phyloP scores from a whole-genome alignment of 1,140 invertebrate species.

The Pogonomyrmex barbatus region DNA sequence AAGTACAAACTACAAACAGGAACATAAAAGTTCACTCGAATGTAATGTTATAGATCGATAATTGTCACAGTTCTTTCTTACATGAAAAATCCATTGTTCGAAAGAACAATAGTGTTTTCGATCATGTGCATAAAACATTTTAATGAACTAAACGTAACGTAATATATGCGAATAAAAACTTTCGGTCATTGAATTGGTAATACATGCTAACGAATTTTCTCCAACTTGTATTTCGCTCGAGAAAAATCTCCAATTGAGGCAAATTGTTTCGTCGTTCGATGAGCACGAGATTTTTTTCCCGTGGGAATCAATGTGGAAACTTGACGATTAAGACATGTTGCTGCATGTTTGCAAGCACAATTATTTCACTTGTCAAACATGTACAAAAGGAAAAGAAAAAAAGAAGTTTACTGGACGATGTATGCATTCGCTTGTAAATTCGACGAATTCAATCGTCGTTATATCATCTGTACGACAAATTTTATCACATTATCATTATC shows the following conservation, averaged over 20 bases:
- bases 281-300: slow-evolving; percentile 16
- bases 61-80: slow-evolving; percentile 17
- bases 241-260: slow-evolving; percentile 27
- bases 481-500: slow-evolving; percentile 2
- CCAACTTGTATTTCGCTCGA: background rate
- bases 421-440: slow-evolving; percentile 1
- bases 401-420: slow-evolving; percentile 29
- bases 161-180: slow-evolving; percentile 17
- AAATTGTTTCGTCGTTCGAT: slow-evolving; percentile 48
- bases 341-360: background rate
- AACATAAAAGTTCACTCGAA: background rate
- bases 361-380: slow-evolving; percentile 32
- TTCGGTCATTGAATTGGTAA: slow-evolving; percentile 26
- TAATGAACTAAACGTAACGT: slow-evolving; percentile 20
- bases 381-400: background rate
- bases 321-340: slow-evolving; percentile 41
- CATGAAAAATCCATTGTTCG: slow-evolving; percentile 16
- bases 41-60: slow-evolving; percentile 14
- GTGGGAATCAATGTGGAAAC: slow-evolving; percentile 22
- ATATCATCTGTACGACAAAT: slow-evolving; percentile 6
- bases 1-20: slow-evolving; percentile 19
- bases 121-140: background rate
- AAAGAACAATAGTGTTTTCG: background rate
- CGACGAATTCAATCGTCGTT: slow-evolving; percentile 14
- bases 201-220: slow-evolving; percentile 39